A percentile compares a stretch with the other conserved stretches of the same genome.
Conservation (phyloP, 2,888 invertebrate species). For the Harpalus rufipes region DNA sequence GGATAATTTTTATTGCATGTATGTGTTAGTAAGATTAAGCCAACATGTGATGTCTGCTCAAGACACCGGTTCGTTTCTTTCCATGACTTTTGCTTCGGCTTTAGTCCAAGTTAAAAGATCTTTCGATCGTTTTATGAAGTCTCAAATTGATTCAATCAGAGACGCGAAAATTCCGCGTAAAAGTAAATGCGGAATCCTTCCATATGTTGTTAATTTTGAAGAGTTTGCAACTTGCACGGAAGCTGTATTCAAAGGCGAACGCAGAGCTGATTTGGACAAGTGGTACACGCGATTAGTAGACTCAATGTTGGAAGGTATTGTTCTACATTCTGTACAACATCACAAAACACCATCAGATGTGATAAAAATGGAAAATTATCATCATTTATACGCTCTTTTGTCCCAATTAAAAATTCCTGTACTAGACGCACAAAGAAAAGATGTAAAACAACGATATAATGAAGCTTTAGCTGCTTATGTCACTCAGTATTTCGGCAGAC, state of each 20-base stretch:
- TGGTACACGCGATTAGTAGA: constrained; percentile 91
- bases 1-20: constrained; percentile 97
- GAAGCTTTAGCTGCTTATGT: constrained; percentile 96
- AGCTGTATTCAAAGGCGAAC: constrained; percentile 91
- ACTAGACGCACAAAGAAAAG: constrained; percentile 92
- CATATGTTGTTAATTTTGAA: constrained; percentile 94
- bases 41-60: constrained; percentile 95
- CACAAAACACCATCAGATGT: constrained; percentile 96
- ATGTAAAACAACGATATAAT: constrained; percentile 92
- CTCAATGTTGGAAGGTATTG: constrained; percentile 91
- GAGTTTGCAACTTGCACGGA: constrained; percentile 93
- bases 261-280: constrained; percentile 94
- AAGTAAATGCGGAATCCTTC: constrained; percentile 92
- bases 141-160: constrained; percentile 88
- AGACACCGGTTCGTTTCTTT: constrained; percentile 91
- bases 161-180: constrained; percentile 87
- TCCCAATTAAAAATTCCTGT: constrained; percentile 94
- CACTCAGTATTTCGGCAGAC: constrained; percentile 95
- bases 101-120: constrained; percentile 93
- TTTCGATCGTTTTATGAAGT: constrained; percentile 94
- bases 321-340: constrained; percentile 88
- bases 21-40: constrained; percentile 93
- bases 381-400: constrained; percentile 92
- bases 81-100: constrained; percentile 91
- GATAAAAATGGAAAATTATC: constrained; percentile 97